Evolutionary conservation across 2,113 vertebrate species (phyloP).

Genomic region (Tupaia tana): DNA sequence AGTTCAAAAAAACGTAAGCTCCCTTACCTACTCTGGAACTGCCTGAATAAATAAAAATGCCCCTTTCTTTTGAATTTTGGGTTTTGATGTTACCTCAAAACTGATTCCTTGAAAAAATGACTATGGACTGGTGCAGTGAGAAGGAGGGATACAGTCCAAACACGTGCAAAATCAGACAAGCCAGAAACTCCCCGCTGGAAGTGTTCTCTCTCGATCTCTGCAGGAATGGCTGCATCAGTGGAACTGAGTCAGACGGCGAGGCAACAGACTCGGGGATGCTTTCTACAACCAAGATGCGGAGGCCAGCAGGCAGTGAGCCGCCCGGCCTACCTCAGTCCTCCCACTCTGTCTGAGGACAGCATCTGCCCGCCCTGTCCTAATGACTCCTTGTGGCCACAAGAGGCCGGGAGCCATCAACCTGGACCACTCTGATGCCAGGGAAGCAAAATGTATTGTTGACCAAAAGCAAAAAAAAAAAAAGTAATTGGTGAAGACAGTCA

Average conservation of each 20-base stretch:
- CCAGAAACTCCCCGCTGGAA: neutral
- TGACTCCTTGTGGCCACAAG: rapidly evolving
- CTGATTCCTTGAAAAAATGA: neutral
- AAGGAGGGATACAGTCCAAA: neutral
- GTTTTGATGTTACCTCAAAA: neutral
- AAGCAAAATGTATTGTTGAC: neutral
- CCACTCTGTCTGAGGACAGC: neutral
- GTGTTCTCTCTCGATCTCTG: neutral
- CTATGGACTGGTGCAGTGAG: neutral
- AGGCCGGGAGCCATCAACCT: neutral
- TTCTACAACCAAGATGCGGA: neutral
- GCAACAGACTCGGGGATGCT: neutral
- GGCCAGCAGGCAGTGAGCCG: neutral
- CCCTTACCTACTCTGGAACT: neutral
- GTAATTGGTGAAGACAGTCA: neutral
- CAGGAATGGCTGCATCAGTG: neutral
- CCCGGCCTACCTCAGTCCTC: neutral
- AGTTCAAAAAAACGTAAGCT: neutral
- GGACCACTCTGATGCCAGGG: neutral
- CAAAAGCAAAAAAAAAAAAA: neutral
- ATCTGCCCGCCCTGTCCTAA: neutral
- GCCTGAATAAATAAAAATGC: neutral
- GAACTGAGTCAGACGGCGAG: neutral
- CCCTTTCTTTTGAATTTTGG: neutral
- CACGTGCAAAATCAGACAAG: neutral